phyloP scores from a whole-genome alignment of 2,888 invertebrate species.

The Gerris lacustris region DNA sequence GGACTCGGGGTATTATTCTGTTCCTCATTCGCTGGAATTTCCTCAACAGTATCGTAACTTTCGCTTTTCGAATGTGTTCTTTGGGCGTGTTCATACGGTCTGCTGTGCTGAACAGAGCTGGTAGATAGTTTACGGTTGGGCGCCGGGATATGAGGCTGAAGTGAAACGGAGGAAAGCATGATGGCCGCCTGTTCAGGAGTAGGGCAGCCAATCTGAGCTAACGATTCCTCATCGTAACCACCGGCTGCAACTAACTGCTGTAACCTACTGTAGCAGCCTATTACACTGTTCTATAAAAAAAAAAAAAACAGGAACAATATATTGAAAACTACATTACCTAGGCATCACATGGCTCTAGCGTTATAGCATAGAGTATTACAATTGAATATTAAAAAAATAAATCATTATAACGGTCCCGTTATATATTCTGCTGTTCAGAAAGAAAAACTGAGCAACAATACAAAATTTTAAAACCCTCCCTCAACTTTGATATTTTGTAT shows the following conservation, averaged over 20 bases:
- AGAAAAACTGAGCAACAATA: too few species aligned
- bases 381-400: too few species aligned
- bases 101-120: background rate
- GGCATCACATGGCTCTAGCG: too few species aligned
- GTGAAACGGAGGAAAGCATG: slow-evolving; percentile 66
- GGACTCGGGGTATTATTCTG: too few species aligned
- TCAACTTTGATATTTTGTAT: too few species aligned
- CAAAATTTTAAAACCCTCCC: too few species aligned
- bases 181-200: slow-evolving; percentile 87
- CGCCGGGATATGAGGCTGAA: slow-evolving; percentile 32
- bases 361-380: too few species aligned
- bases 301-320: slow-evolving; percentile 20
- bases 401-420: too few species aligned
- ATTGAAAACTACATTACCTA: slow-evolving; percentile 12
- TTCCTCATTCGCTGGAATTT: too few species aligned
- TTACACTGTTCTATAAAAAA: slow-evolving; percentile 63
- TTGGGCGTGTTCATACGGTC: background rate
- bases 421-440: too few species aligned
- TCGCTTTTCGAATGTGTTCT: too few species aligned
- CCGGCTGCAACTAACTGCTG: slow-evolving; percentile 48
- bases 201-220: slow-evolving; percentile 75
- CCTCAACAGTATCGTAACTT: too few species aligned
- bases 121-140: background rate
- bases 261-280: slow-evolving; percentile 74
- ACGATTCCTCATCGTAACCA: slow-evolving; percentile 69